phyloP scores from a whole-genome alignment of 2,113 vertebrate genomes.

The Limnothrissa miodon region DNA sequence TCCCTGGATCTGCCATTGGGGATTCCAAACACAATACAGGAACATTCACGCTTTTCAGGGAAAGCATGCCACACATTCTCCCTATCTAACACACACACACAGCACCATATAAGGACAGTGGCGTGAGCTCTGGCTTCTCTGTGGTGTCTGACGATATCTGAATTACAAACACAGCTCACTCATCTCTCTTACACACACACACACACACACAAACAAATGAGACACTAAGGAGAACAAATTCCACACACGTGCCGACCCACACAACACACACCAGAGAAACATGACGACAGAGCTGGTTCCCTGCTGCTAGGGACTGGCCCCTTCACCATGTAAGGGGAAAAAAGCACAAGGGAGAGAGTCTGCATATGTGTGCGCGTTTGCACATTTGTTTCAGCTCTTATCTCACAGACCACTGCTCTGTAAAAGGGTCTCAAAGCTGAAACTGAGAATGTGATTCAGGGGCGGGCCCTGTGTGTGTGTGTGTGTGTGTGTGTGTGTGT shows the following conservation, averaged over 20 bases:
- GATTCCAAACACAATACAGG: conserved; percentile 19
- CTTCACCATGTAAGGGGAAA: background rate
- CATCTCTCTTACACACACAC: background rate
- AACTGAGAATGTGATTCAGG: background rate
- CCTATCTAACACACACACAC: background rate
- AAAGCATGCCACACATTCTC: conserved; percentile 1
- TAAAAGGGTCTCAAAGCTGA: background rate
- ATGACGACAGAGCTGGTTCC: background rate
- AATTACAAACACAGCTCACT: background rate
- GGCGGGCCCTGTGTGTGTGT: background rate
- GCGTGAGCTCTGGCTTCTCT: background rate
- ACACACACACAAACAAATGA: background rate
- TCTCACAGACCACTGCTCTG: background rate
- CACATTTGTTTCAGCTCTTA: background rate
- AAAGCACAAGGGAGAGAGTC: background rate
- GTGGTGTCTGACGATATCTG: background rate
- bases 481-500: background rate
- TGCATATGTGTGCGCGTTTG: background rate
- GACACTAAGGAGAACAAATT: background rate
- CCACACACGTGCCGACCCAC: background rate
- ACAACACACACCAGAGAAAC: background rate
- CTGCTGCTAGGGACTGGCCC: background rate
- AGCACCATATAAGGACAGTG: background rate
- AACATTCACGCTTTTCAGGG: conserved; percentile 8
- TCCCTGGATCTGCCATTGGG: background rate